Evolutionary conservation across 2,797 vertebrate species (phyloP), one percentile per base, ranked within the genome.

Genomic region (Amphiprion clarkii): DNA sequence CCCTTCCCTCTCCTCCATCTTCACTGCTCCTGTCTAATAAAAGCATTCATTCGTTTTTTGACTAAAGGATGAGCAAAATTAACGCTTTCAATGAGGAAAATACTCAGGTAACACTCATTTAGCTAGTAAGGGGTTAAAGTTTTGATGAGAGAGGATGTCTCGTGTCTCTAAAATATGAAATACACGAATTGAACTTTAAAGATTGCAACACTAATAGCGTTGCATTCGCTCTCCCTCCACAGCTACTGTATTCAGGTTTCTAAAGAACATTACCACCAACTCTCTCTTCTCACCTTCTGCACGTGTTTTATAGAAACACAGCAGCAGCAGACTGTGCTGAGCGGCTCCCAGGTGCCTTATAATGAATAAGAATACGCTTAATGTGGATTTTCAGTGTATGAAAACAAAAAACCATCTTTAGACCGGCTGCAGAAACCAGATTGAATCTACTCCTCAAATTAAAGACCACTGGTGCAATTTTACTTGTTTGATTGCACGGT

Each of bases 221-320:
- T 40, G 8, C 44, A 58, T 40, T 51, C 49, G 27, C 19, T 21
- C 5, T 21, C 9, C 13, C 13, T 55, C 16, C 49, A 49, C 21
- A 55, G 40, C 36, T 63, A 9, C n/a, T 25, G 31, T 3, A 21
- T 49, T 69, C 23, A 10, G 9, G 10, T 69, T 65, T 67, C 71
- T 27, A 67, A 52, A 68, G 40, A 76, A 54, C 21, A 58, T 60
- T 21, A 56, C 61, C 52, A 44, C 46, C 44, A 40, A 25, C 33
- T 57, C 56, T 31, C 31, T 67, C 42, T 49, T 71, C 46, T 66
- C 23, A 69, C 44, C 64, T 66, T 46, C 36, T 54, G 51, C 65
- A 73, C 65, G 25, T 7, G 42, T 65, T 56, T 66, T 54, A 21
- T 48, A 36, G 33, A 36, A 36, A 10, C 33, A 8, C 7, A 7